Evolutionary conservation across 2,113 vertebrate species (phyloP).

Genomic region (Varanus komodoensis): DNA sequence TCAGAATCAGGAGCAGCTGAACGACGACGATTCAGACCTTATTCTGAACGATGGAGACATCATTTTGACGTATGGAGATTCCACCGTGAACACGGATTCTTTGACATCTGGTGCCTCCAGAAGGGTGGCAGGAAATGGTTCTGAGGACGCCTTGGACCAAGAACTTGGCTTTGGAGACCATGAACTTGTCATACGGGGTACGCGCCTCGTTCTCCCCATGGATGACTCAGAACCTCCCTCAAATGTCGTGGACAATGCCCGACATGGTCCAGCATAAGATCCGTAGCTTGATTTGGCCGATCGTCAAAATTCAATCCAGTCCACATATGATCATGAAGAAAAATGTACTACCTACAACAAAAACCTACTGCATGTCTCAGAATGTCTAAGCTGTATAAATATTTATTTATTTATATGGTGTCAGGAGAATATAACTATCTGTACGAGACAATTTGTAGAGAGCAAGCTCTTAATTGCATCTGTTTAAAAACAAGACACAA

Average conservation of each 20-base stretch:
- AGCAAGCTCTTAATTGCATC: constrained; percentile 69
- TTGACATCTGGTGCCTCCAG: constrained; percentile 66
- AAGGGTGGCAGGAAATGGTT: constrained; percentile 75
- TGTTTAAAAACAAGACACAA: constrained; percentile 60
- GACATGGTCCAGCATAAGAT: constrained; percentile 80
- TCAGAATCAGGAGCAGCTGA: constrained; percentile 94
- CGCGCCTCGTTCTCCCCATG: constrained; percentile 95
- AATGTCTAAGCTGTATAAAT: constrained; percentile 84
- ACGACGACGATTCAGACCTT: constrained; percentile 96
- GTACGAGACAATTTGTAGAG: constrained; percentile 74
- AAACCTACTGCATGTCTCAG: constrained; percentile 84
- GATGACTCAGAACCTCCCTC: constrained; percentile 91
- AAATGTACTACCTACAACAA: constrained; percentile 77
- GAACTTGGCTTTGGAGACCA: constrained; percentile 90
- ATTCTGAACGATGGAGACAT: constrained; percentile 94
- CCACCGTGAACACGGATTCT: constrained; percentile 86
- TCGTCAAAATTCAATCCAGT: constrained; percentile 55
- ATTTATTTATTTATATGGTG: constrained; percentile 80
- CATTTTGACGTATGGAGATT: constrained; percentile 91
- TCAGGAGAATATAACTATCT: constrained; percentile 78
- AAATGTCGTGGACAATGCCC: constrained; percentile 78
- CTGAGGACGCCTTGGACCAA: constrained; percentile 85
- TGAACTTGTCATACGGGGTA: constrained; percentile 94
- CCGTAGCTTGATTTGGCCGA: constrained; percentile 60
- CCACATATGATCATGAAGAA: constrained; percentile 79